Evolutionary conservation across 2,888 invertebrate species (phyloP), one percentile per base, ranked within the genome.

Genomic region (Danaus chrysippus): DNA sequence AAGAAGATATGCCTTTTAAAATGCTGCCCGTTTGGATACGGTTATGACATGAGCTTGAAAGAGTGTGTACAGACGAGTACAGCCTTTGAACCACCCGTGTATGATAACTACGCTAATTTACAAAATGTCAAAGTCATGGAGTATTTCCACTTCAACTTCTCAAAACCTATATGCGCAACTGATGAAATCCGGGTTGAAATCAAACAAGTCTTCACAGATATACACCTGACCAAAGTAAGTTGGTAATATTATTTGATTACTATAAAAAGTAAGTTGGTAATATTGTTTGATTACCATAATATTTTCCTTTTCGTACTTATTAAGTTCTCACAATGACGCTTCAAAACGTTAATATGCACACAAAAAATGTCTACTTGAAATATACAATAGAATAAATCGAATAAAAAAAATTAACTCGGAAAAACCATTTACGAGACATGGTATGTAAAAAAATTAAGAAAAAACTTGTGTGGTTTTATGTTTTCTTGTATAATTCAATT

Each of bases 21-120:
- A 64, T 88, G 88, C 52, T 88, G 88, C 58, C 81, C 79, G 0
- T 62, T 71, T 0, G 86, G 84, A 0, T 66, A 68, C n/a, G 81
- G 71, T 0, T 80, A 78, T 54, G 19, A 76, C 10, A n/a, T 8
- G 0, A 11, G 6, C 0, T 53, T 41, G 1, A 78, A 65, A n/a
- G n/a, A 0, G 0, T 88, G 88, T 70, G 70, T 73, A 0, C 63
- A 70, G 12, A 56, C 70, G 1, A 55, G 61, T 0, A 71, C 66
- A 10, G 60, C 61, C 0, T 84, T 87, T n/a, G 68, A 79, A 10
- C 79, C 81, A 0, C 76, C 78, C 0, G 70, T 87, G 3, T 77
- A 77, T 76, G 71, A 81, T 52, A 65, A 75, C 1, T 73, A 71
- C 58, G 68, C 61, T 1, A 1, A 67, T 6, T 44, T 73, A 1